phyloP scores from a whole-genome alignment of 2,888 invertebrate genomes.

The Eudasyphora cyanicolor region DNA sequence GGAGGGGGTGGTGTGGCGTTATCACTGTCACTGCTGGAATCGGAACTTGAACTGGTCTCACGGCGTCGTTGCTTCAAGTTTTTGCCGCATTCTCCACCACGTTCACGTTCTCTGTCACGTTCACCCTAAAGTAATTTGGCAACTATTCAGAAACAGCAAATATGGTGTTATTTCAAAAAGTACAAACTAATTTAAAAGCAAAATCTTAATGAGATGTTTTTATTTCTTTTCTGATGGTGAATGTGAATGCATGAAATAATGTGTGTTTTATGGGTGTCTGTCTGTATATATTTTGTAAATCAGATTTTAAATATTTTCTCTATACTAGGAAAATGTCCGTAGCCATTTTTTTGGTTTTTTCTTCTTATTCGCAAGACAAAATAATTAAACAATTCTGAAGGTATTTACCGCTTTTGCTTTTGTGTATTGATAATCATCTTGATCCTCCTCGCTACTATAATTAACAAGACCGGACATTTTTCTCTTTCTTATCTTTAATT shows the following conservation, averaged over 20 bases:
- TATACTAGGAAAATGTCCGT: constrained; percentile 52
- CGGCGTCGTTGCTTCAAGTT: constrained; percentile 36
- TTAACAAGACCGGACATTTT: constrained; percentile 88
- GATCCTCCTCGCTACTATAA: constrained; percentile 90
- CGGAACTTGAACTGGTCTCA: constrained; percentile 3
- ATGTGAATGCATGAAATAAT: constrained; percentile 65
- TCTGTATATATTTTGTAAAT: constrained; percentile 36
- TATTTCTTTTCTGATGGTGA: background rate
- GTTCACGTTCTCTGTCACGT: constrained; percentile 72
- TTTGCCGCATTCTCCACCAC: constrained; percentile 32
- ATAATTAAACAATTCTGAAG: background rate
- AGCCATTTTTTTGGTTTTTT: constrained; percentile 63
- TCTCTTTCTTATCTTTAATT: background rate
- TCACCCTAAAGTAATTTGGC: constrained; percentile 79
- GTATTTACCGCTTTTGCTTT: constrained; percentile 79
- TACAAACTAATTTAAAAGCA: constrained; percentile 58
- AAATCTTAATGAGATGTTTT: constrained; percentile 12
- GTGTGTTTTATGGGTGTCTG: constrained; percentile 55
- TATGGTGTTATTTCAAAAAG: constrained; percentile 76
- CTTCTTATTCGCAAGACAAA: constrained; percentile 18
- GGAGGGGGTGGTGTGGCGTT: constrained; percentile 13
- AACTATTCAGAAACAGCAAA: constrained; percentile 83
- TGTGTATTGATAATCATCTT: constrained; percentile 79
- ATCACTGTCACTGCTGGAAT: constrained; percentile 19
- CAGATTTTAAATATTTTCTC: constrained; percentile 49